Evolutionary conservation across 2,113 vertebrate genomes (phyloP), one percentile per base, ranked within the genome.

Genomic region (Gallinago undulata): DNA sequence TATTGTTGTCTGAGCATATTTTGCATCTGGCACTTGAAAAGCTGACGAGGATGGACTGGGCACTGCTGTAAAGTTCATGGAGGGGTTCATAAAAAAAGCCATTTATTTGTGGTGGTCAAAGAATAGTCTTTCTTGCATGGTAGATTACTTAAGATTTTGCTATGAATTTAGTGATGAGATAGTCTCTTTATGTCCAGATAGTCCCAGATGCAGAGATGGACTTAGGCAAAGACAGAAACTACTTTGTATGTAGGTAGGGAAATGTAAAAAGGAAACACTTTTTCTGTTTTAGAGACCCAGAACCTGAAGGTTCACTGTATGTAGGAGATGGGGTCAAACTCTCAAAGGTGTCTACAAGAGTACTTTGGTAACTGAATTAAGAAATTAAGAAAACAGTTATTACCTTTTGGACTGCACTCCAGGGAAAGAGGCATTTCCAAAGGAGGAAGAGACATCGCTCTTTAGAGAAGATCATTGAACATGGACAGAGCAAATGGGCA

Each of bases 21-120:
- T 94, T 79, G 57, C 67, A 73, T n/a, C 73, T 96, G 84, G 68
- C 45, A 50, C 83, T 89, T 84, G 69, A 79, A 79, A 90, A 66
- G 12, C 59, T 93, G 51, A 64, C 41, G 80, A 53, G 57, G 75
- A 33, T 41, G 39, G 56, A 66, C 47, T 43, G 64, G 60, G 48
- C 37, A 60, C 35, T 68, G 39, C 56, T 77, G 5, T 53, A n/a
- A 86, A 84, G 72, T 48, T 89, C 13, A 5, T 50, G 27, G 84
- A 78, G 30, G 24, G 33, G 57, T 66, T 72, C 1, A 70, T 31
- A 84, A 84, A 87, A 87, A 13, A 76, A 35, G 7, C n/a, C 11
- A 33, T 78, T 90, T 89, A 80, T 96, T 95, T 95, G 70, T 82
- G 12, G 21, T 76, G 27, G 37, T 72, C 33, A 69, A 50, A 78